Percentiles rank a stretch among this genome's conserved stretches.
These are phyloP conservation scores for Penaeus vannamei DNA, from an alignment of 1,140 invertebrate species.

Conservation along the genomic window DNA sequence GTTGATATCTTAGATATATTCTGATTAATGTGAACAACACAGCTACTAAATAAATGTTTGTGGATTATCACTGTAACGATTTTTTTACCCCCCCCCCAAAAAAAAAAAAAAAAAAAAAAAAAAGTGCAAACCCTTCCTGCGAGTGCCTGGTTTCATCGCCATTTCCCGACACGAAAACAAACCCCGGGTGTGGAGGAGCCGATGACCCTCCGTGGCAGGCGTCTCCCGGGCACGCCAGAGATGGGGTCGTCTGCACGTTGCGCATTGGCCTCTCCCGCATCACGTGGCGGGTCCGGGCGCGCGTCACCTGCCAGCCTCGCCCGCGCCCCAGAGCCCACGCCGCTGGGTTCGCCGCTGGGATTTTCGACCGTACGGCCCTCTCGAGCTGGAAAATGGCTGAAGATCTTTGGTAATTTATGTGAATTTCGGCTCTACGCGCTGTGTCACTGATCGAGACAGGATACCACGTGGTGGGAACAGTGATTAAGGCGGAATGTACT, in stretches of 20 bases:
- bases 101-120: too few species aligned
- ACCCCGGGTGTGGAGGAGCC: background rate
- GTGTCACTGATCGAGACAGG: constrained; percentile 23
- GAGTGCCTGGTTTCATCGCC: too few species aligned
- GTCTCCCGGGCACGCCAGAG: constrained; percentile 9
- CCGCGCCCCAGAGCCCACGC: background rate
- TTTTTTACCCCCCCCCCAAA: too few species aligned
- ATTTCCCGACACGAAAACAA: too few species aligned
- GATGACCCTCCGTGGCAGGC: background rate
- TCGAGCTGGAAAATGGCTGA: background rate
- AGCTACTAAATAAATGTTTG: too few species aligned
- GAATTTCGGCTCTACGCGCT: constrained; percentile 14
- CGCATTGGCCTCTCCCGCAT: constrained; percentile 3
- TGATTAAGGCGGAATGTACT: constrained; percentile 28
- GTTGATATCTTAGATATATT: too few species aligned
- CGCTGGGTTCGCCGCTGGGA: background rate
- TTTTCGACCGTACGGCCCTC: background rate
- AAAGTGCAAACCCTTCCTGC: too few species aligned
- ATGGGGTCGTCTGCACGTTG: constrained; percentile 17
- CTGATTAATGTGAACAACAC: too few species aligned
- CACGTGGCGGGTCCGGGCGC: constrained; percentile 2
- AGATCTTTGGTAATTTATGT: background rate
- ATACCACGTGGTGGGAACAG: constrained; percentile 25
- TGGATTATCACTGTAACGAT: too few species aligned
- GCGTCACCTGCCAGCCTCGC: constrained; percentile 2